These are phyloP conservation scores for Ormyrus rosae DNA, from an alignment of 2,888 invertebrate genomes.

Conservation along the genomic window DNA sequence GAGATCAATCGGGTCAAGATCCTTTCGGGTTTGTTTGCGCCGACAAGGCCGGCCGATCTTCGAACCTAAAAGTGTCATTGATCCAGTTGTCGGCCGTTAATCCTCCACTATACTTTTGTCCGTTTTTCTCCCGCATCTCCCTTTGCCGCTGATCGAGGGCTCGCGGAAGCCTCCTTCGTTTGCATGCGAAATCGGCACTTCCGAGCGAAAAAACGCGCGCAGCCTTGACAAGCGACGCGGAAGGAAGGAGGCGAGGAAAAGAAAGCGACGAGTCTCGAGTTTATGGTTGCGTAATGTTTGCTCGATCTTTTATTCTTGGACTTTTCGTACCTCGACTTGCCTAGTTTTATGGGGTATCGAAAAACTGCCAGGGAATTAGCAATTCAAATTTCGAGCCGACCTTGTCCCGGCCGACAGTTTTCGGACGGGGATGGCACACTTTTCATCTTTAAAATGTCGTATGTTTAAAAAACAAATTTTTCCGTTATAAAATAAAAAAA, in stretches of 20 bases:
- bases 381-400: too few relatives aligned
- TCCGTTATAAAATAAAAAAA: too few relatives aligned
- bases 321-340: too few relatives aligned
- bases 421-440: too few relatives aligned
- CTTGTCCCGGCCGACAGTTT: too few relatives aligned
- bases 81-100: slow-evolving; percentile 27
- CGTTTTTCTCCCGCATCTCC: not conserved
- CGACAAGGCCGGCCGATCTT: slow-evolving; percentile 14
- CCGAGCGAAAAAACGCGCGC: not conserved
- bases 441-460: too few relatives aligned
- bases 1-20: slow-evolving; percentile 39
- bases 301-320: not conserved
- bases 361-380: too few relatives aligned
- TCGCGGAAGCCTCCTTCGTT: not conserved
- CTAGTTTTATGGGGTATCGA: too few relatives aligned
- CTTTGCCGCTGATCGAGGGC: not conserved
- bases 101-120: not conserved
- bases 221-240: slow-evolving; percentile 13
- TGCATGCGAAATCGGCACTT: not conserved
- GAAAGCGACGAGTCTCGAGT: slow-evolving; percentile 24
- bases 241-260: slow-evolving; percentile 27
- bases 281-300: slow-evolving; percentile 1
- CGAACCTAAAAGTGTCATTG: slow-evolving; percentile 35
- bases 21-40: slow-evolving; percentile 8
- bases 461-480: too few relatives aligned